Base-by-base conservation (phyloP, 1,140 invertebrate genomes). In the Apis dorsata region DNA sequence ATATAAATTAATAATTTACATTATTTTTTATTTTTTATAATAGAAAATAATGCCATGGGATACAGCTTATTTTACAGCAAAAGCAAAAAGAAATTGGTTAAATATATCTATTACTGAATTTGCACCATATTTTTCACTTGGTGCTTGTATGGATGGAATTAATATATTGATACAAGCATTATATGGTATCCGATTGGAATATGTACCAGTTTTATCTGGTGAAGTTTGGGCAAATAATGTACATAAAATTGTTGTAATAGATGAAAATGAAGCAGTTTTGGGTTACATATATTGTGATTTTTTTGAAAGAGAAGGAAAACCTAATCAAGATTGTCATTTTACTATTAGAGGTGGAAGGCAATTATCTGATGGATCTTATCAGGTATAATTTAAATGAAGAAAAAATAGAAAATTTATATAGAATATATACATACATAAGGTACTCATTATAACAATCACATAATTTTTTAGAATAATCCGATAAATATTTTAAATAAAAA, bases 221-320 rank as follows among this genome's bases (percentile, higher is more conserved):
- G 98, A 99, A 94, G 94, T 96, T 1, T 99, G 98, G 98, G 94
- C 96, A 24, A 94, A 95, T 66, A 97, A 98, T 93, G 96, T 99
- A 44, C 97, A 98, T 89, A 99, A 99, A 94, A 92, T 99, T 75
- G 96, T 96, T 53, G 97, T 99, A 34, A 95, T 96, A 17, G 96
- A 99, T 90, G 96, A 97, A 81, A 95, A 90, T 3, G 97, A 98
- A 90, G 96, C 96, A 17, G 91, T 97, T 28, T 93, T 99, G 12
- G 99, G 99, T 0, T 96, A 98, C 90, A 99, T 99, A 90, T 99
- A 99, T 93, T 99, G 99, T 94, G 99, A 99, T 94, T 97, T 99
- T 91, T 99, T 98, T 92, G 97, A 98, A 91, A 95, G 99, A 75
- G 90, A 94, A 59, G 96, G 96, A 11, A 99, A 99, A 94, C 96